Conservation (phyloP, 1,140 invertebrate species). For the Panagrolaimus sp. region DNA sequence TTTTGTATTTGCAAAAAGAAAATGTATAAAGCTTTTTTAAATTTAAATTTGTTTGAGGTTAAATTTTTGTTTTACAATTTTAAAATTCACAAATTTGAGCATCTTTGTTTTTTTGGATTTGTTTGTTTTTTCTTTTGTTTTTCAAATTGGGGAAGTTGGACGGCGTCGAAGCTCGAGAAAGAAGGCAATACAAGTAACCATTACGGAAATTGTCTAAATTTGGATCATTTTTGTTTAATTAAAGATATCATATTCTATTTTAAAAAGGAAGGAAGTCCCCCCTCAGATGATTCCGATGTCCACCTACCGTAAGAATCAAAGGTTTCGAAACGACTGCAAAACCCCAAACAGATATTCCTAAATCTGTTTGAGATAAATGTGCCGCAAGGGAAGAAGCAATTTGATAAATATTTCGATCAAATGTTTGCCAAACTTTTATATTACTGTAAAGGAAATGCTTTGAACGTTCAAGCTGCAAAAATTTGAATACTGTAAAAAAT, state of each 20-base stretch:
- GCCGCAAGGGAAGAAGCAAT: constrained; percentile 28
- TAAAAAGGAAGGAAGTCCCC: background rate
- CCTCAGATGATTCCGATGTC: background rate
- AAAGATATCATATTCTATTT: background rate
- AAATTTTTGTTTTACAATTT: too few species aligned
- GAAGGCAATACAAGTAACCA: constrained; percentile 32
- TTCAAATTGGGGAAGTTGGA: background rate
- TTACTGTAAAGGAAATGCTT: constrained; percentile 18
- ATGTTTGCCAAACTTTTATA: constrained; percentile 7
- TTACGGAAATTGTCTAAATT: constrained; percentile 38
- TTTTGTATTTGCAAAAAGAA: too few species aligned
- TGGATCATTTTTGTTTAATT: constrained; percentile 3
- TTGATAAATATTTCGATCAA: constrained; percentile 25
- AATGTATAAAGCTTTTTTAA: too few species aligned
- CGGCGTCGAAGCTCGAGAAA: constrained; percentile 29
- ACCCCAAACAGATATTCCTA: constrained; percentile 40
- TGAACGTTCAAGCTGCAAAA: constrained; percentile 20
- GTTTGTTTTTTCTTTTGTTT: too few species aligned
- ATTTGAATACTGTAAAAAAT: constrained; percentile 33
- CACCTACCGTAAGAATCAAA: constrained; percentile 34
- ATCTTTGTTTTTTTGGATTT: too few species aligned
- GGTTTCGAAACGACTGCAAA: constrained; percentile 38
- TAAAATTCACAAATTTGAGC: too few species aligned
- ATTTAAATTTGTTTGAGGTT: too few species aligned
- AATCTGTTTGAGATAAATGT: constrained; percentile 35